A percentile compares a stretch with the other conserved stretches of the same genome.
These are phyloP conservation scores for Bothrops jararaca DNA, from an alignment of 2,113 vertebrate genomes.

Conservation along the genomic window DNA sequence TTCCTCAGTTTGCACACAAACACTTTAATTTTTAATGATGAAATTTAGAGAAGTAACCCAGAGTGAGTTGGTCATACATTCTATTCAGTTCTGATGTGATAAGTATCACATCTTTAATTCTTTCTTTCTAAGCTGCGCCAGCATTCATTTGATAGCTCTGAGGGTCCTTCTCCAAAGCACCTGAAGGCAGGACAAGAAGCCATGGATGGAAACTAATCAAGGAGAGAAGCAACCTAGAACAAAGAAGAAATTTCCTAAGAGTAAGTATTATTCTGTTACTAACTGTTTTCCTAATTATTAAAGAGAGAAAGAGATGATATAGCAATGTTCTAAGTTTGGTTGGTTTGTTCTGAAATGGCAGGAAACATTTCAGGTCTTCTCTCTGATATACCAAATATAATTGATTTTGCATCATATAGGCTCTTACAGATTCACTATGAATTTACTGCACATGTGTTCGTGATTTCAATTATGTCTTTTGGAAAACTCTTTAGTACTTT, in stretches of 20 bases:
- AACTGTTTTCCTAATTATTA: background rate
- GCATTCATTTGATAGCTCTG: background rate
- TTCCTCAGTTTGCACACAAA: no score
- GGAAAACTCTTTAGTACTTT: constrained; percentile 36
- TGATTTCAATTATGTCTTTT: constrained; percentile 52
- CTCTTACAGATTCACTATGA: constrained; percentile 33
- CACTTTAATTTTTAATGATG: no score
- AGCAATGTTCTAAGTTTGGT: constrained; percentile 7
- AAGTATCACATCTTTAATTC: no score
- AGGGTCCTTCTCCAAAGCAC: background rate
- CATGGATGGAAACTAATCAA: no score
- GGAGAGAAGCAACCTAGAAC: no score
- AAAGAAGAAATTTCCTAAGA: no score
- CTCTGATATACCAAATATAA: background rate
- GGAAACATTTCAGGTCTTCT: background rate
- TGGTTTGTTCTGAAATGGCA: background rate
- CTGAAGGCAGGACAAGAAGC: no score
- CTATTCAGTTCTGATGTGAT: no score
- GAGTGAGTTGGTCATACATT: no score
- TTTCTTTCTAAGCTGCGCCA: background rate
- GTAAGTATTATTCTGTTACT: no score
- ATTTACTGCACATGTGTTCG: constrained; percentile 37
- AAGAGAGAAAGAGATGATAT: background rate
- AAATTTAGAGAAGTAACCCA: no score
- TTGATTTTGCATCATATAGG: background rate